These are phyloP conservation scores for Lytechinus variegatus DNA, from an alignment of 35 echinoderm and acorn worm species.

Conservation along the genomic window DNA sequence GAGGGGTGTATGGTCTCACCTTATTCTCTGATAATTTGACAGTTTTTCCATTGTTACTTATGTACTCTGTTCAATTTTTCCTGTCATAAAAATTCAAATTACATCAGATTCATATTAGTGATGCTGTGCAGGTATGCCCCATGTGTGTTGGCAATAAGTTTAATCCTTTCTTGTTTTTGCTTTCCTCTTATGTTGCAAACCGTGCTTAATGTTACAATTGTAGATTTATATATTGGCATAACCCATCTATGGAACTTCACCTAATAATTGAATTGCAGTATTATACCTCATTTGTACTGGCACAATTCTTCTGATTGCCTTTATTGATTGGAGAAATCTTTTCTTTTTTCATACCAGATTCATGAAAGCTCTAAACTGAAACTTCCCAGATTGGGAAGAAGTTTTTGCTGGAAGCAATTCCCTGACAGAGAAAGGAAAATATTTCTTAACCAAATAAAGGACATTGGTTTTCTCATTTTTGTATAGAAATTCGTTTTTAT, in stretches of 20 bases:
- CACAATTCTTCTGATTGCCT: background rate
- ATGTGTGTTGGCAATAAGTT: background rate
- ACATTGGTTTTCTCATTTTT: background rate
- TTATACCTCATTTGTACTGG: background rate
- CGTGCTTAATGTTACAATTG: background rate
- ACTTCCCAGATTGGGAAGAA: slow-evolving; percentile 6
- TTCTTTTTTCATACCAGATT: slow-evolving; percentile 18
- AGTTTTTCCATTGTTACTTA: too few species aligned
- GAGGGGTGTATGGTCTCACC: too few species aligned
- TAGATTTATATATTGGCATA: background rate
- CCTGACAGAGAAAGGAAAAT: background rate
- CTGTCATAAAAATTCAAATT: too few species aligned
- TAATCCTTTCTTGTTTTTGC: background rate
- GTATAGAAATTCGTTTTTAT: background rate
- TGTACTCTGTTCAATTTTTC: too few species aligned
- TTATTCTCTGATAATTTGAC: too few species aligned
- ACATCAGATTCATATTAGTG: too few species aligned
- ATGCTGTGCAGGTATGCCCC: too few species aligned
- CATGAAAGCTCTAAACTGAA: slow-evolving; percentile 29
- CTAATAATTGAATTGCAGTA: background rate
- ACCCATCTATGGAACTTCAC: background rate
- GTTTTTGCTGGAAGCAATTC: background rate
- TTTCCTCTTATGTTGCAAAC: too few species aligned
- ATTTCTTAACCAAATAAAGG: background rate
- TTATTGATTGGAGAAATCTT: slow-evolving; percentile 8